These are phyloP conservation scores for Agrochola circellaris DNA, from an alignment of 2,888 invertebrate genomes.

Conservation along the genomic window DNA sequence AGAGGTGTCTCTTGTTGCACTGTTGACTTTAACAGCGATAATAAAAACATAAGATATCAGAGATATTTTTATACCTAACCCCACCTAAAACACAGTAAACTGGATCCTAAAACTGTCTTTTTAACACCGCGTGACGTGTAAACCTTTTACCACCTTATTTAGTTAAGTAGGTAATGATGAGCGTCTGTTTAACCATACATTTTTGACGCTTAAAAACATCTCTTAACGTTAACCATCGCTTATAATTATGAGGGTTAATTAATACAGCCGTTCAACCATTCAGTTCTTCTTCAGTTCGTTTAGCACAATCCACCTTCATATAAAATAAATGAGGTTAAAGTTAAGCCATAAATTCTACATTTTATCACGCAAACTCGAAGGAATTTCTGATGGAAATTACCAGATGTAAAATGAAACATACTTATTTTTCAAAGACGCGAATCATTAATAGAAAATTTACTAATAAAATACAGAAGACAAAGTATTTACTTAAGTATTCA, in stretches of 20 bases:
- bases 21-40: constrained; percentile 31
- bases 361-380: constrained; percentile 1
- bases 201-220: too few relatives aligned
- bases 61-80: not conserved
- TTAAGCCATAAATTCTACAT: constrained; percentile 19
- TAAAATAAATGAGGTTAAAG: constrained; percentile 36
- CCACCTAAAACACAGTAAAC: not conserved
- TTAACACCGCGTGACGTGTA: not conserved
- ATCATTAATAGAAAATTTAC: not conserved
- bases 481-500: not conserved
- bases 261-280: not conserved
- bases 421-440: not conserved
- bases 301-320: constrained; percentile 7
- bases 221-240: too few relatives aligned
- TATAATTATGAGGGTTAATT: too few relatives aligned
- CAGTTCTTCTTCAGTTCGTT: constrained; percentile 29
- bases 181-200: too few relatives aligned
- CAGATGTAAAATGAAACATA: not conserved
- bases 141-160: too few relatives aligned
- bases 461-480: not conserved
- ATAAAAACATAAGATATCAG: constrained; percentile 1
- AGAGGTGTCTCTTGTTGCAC: constrained; percentile 13
- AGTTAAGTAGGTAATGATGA: too few relatives aligned
- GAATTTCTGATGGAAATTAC: constrained; percentile 2
- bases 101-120: not conserved